Evolutionary conservation across 1,140 invertebrate species (phyloP).

Genomic region (Hyles euphorbiae): DNA sequence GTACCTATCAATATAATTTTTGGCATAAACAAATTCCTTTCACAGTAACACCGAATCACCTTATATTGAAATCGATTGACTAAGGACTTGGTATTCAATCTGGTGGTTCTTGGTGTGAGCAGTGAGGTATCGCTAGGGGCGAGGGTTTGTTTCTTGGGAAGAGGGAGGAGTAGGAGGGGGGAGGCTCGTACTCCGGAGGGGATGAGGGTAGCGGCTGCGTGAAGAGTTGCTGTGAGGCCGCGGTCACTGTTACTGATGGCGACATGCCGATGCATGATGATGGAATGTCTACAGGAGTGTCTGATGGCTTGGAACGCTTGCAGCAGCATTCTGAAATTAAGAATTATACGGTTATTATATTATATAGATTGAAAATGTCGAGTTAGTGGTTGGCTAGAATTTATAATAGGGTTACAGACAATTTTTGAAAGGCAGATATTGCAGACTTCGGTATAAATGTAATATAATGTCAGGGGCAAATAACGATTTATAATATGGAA

Average conservation of each 20-base stretch:
- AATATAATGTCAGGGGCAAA: too few species aligned
- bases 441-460: too few species aligned
- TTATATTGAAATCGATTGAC: too few species aligned
- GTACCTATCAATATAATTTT: too few species aligned
- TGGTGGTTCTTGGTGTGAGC: conserved; percentile 58
- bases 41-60: too few species aligned
- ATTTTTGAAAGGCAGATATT: too few species aligned
- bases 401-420: too few species aligned
- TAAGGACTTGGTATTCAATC: conserved; percentile 26
- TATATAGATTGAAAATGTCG: too few species aligned
- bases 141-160: conserved; percentile 63
- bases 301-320: conserved; percentile 64
- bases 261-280: conserved; percentile 60
- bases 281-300: conserved; percentile 58
- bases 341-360: neutral
- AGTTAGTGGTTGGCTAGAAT: too few species aligned
- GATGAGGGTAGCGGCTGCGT: conserved; percentile 35
- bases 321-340: conserved; percentile 61
- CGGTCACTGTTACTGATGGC: conserved; percentile 56
- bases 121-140: conserved; percentile 57
- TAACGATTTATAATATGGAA: too few species aligned
- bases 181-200: conserved; percentile 61
- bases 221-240: conserved; percentile 52
- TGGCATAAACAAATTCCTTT: too few species aligned
- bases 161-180: conserved; percentile 61